Conservation (phyloP, 2,888 invertebrate species). For the Cephonodes hylas region DNA sequence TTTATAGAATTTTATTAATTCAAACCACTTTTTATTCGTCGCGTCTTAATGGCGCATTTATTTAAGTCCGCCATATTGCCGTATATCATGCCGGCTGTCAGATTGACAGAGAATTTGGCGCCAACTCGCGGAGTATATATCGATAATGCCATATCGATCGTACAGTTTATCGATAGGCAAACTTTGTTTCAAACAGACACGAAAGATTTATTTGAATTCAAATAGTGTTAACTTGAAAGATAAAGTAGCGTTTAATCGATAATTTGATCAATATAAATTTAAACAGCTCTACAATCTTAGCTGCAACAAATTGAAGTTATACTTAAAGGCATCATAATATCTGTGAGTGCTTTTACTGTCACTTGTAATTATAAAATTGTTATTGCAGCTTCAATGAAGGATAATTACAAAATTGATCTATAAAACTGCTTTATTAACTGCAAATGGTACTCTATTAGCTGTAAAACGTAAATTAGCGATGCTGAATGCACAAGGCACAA, state of each 20-base stretch:
- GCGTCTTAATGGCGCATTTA: slow-evolving; percentile 51
- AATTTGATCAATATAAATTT: too few species aligned
- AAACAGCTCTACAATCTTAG: too few species aligned
- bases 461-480: too few species aligned
- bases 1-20: slow-evolving; percentile 61
- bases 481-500: too few species aligned
- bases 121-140: slow-evolving; percentile 41
- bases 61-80: slow-evolving; percentile 43
- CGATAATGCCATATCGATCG: neutral
- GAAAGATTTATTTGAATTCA: neutral
- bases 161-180: neutral
- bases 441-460: too few species aligned
- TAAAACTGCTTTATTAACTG: too few species aligned
- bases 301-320: too few species aligned
- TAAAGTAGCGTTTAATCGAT: neutral
- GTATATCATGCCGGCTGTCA: slow-evolving; percentile 63
- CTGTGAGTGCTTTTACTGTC: too few species aligned
- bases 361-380: too few species aligned
- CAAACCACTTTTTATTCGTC: slow-evolving; percentile 51
- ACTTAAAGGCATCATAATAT: too few species aligned
- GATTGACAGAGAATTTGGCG: slow-evolving; percentile 64
- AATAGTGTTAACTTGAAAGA: neutral
- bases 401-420: too few species aligned
- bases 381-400: too few species aligned
- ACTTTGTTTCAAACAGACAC: neutral